Conservation (phyloP, 2,113 vertebrate species). For the Halcyon senegalensis region DNA sequence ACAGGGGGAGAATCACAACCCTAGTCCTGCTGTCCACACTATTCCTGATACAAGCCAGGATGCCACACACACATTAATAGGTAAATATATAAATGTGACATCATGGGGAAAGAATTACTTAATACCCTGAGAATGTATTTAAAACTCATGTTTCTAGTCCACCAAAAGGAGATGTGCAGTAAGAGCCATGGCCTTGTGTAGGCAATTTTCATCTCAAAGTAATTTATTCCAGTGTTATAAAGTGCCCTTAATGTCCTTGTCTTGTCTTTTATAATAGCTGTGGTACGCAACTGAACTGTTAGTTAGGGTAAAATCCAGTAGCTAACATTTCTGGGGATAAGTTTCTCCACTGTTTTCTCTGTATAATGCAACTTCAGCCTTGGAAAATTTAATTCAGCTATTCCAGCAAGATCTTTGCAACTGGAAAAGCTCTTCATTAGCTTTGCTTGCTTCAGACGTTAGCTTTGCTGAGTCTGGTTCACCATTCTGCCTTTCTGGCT, state of each 20-base stretch:
- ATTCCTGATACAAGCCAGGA: no score
- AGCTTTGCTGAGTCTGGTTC: neutral
- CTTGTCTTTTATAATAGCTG: neutral
- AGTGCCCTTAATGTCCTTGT: neutral
- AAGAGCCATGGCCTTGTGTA: neutral
- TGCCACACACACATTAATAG: neutral
- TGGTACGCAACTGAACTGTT: neutral
- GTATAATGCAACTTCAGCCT: neutral
- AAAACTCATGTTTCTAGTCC: neutral
- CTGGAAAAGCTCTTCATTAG: neutral
- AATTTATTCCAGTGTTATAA: neutral
- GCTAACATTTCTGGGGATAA: neutral
- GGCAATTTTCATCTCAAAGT: neutral
- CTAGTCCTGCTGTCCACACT: no score
- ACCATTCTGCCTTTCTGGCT: neutral
- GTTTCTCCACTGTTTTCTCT: neutral
- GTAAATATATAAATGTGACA: neutral
- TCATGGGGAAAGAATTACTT: neutral
- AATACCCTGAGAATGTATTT: neutral
- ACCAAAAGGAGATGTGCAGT: neutral
- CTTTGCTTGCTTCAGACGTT: neutral
- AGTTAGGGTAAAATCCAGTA: neutral
- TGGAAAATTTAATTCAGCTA: neutral
- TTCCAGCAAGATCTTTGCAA: neutral
- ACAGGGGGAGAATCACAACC: no score